These are phyloP conservation scores for Porites rus DNA, from an alignment of 92 coral and sea anemone species.

Conservation along the genomic window DNA sequence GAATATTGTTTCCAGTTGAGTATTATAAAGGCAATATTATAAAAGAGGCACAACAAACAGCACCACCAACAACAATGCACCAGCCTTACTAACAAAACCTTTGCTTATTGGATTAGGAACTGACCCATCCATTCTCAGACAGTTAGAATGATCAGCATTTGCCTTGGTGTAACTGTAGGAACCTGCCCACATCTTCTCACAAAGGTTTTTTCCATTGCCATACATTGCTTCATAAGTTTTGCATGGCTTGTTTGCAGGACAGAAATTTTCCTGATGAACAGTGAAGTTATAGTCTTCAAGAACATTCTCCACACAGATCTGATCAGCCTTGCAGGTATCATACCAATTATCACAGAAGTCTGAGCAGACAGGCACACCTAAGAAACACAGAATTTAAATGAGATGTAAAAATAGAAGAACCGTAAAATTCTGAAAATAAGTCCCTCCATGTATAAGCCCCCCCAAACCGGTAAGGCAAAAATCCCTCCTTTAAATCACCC, in stretches of 20 bases:
- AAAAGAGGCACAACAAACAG: constrained; percentile 1
- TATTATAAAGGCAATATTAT: not conserved
- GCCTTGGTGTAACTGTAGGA: constrained; percentile 83
- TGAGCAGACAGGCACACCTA: constrained; percentile 97
- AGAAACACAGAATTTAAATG: not conserved
- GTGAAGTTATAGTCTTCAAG: constrained; percentile 71
- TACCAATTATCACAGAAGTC: constrained; percentile 89
- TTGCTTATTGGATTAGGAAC: constrained; percentile 3
- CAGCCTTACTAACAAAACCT: not conserved
- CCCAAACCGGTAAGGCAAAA: too few species aligned
- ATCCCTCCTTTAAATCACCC: too few species aligned
- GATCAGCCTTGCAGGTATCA: constrained; percentile 88
- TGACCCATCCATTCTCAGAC: constrained; percentile 77
- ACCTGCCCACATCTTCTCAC: constrained; percentile 94
- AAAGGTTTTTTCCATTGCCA: constrained; percentile 76
- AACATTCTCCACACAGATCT: constrained; percentile 91
- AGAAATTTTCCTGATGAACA: constrained; percentile 66
- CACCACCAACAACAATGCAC: constrained; percentile 6
- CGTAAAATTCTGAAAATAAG: too few species aligned
- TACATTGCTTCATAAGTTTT: constrained; percentile 81
- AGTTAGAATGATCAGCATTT: constrained; percentile 72
- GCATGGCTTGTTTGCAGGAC: constrained; percentile 80
- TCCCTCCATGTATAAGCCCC: too few species aligned
- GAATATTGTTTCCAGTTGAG: too few species aligned
- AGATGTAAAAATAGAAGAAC: too few species aligned